Base-by-base conservation (phyloP, 2,113 vertebrate species). In the Balaeniceps rex region DNA sequence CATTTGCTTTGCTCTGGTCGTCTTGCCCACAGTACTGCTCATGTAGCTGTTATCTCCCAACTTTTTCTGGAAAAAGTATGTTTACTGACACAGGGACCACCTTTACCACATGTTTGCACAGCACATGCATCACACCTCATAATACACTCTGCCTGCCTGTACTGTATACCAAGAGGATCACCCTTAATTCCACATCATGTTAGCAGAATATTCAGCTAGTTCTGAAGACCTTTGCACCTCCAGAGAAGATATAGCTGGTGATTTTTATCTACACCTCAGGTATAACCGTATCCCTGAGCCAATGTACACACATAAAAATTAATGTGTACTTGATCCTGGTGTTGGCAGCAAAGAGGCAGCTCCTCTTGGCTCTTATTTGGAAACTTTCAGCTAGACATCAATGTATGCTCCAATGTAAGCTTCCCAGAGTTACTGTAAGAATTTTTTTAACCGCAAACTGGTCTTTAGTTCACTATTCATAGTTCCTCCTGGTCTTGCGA, bases 301-400 rank as follows among this genome's bases (percentile, higher is more conserved):
- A 98, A 80, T 49, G 36, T 95, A 85, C 66, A 94, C 87, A 94
- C 91, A 95, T 93, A 77, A 96, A 97, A 96, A 87, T 90, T 97
- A 58, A 79, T 88, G 90, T 92, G 51, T 78, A 42, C 72, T 65
- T 94, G 42, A 95, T 96, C 36, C 66, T 92, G 63, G 51, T 91
- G 81, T 71, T 83, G 85, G 66, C 92, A 63, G 64, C 51, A 96
- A 90, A 97, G 52, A 93, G 34, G 18, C 66, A 87, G 60, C 40
- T 96, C 42, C 91, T 66, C 85, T 84, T 97, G 78, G 81, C 75
- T 95, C 52, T 88, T 95, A 81, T 61, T 96, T 96, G 88, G 84
- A 94, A 96, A 76, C 65, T 63, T 92, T 83, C 87, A 96, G 94
- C 83, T 93, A 44, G 51, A 55, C 89, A 92, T 88, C 88, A 89